These are phyloP conservation scores for Amphipoea oculea DNA, from an alignment of 2,888 invertebrate genomes.

Conservation along the genomic window DNA sequence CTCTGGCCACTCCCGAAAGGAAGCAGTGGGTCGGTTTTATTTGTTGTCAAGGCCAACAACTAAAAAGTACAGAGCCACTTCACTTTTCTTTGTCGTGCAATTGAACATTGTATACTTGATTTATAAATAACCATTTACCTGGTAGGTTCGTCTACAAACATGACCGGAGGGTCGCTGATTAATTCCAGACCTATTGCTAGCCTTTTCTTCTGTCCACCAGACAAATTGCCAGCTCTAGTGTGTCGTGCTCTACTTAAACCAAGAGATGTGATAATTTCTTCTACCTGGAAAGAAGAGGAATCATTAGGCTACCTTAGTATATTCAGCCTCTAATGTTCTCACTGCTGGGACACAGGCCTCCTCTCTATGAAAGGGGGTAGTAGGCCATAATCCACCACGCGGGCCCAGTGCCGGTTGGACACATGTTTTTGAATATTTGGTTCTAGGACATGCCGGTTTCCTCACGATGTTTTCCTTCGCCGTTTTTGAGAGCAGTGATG, in stretches of 20 bases:
- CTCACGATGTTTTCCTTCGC: neutral
- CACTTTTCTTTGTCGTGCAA: constrained; percentile 29
- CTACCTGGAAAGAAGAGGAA: constrained; percentile 90
- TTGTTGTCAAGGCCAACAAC: constrained; percentile 36
- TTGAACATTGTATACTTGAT: constrained; percentile 22
- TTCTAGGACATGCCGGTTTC: neutral
- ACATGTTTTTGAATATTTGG: too few species aligned
- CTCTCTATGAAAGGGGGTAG: too few species aligned
- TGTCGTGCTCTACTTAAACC: constrained; percentile 92
- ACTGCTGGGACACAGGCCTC: neutral
- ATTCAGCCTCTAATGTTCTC: neutral
- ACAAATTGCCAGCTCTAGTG: constrained; percentile 93
- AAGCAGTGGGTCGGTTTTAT: constrained; percentile 46
- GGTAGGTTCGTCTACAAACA: constrained; percentile 98
- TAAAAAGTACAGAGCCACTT: constrained; percentile 32
- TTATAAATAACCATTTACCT: constrained; percentile 90
- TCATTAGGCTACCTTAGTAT: constrained; percentile 19
- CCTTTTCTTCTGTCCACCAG: constrained; percentile 97
- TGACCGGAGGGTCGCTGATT: constrained; percentile 97
- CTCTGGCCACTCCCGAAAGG: constrained; percentile 40
- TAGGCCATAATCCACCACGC: too few species aligned
- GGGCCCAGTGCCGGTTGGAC: too few species aligned
- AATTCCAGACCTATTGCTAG: constrained; percentile 97
- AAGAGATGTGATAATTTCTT: constrained; percentile 94
- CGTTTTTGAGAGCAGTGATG: neutral